Evolutionary conservation across 53 echinoderm and acorn worm species (phyloP).

Genomic region (Stichopus horrens): DNA sequence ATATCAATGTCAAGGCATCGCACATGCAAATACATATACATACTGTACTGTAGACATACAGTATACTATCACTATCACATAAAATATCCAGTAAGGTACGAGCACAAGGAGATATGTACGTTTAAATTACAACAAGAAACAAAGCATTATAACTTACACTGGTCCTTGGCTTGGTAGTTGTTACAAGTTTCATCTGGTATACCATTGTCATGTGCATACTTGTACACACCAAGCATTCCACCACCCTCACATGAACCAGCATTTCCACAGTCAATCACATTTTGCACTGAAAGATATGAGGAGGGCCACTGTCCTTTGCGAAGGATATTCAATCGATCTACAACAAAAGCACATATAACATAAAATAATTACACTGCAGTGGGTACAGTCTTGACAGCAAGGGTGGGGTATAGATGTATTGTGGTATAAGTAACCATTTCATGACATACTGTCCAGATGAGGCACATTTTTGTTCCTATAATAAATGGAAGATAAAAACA

Average conservation of each 20-base stretch:
- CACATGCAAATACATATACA: too few relatives aligned
- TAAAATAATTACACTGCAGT: too few relatives aligned
- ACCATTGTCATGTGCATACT: constrained; percentile 78
- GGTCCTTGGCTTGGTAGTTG: constrained; percentile 96
- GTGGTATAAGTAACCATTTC: too few relatives aligned
- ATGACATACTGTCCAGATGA: too few relatives aligned
- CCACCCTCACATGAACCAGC: constrained; percentile 96
- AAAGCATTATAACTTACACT: constrained; percentile 52
- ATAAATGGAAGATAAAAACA: too few relatives aligned
- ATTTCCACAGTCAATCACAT: constrained; percentile 91
- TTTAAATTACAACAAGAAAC: not conserved
- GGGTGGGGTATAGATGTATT: too few relatives aligned
- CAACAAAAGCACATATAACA: not conserved
- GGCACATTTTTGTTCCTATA: too few relatives aligned
- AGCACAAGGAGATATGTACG: not conserved
- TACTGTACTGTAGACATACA: not conserved
- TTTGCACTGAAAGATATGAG: constrained; percentile 92
- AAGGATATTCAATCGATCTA: constrained; percentile 97
- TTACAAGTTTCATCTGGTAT: constrained; percentile 99
- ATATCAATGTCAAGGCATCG: too few relatives aligned
- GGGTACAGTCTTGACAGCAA: too few relatives aligned
- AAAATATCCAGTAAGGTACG: not conserved
- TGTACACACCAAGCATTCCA: constrained; percentile 74
- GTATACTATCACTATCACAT: not conserved
- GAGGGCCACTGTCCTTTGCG: constrained; percentile 89